Conservation (phyloP, 53 echinoderm and acorn worm species). For the Echinometra lucunter region DNA sequence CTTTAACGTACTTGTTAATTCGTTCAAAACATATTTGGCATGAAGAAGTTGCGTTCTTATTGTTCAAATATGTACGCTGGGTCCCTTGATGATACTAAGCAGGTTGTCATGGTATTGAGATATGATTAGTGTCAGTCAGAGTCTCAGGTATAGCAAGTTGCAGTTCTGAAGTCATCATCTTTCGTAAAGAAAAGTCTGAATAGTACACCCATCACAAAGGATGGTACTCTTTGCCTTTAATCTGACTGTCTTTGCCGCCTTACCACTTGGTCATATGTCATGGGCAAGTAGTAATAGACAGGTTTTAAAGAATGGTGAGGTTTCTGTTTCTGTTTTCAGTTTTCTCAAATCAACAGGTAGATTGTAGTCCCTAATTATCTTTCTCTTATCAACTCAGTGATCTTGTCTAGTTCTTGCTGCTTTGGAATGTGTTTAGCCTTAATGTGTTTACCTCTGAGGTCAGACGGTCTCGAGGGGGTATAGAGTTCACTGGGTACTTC, state of each 20-base stretch:
- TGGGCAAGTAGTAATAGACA: conserved; percentile 66
- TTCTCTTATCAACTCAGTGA: conserved; percentile 62
- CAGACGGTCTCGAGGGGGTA: conserved; percentile 59
- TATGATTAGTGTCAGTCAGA: conserved; percentile 68
- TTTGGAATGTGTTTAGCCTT: conserved; percentile 68
- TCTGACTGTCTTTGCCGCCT: conserved; percentile 58
- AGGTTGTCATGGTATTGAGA: conserved; percentile 73
- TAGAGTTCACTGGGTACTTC: conserved; percentile 60
- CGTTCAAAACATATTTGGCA: conserved; percentile 77
- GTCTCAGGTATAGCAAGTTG: conserved; percentile 72
- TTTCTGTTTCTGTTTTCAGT: conserved; percentile 65
- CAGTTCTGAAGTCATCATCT: conserved; percentile 64
- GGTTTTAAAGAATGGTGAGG: conserved; percentile 67
- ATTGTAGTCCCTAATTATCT: conserved; percentile 76
- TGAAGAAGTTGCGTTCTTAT: conserved; percentile 72
- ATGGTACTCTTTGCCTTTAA: conserved; percentile 67
- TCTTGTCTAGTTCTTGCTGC: conserved; percentile 65
- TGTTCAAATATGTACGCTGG: conserved; percentile 72
- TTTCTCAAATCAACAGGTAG: conserved; percentile 64
- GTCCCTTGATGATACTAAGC: conserved; percentile 77
- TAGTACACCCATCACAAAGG: conserved; percentile 67
- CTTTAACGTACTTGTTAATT: too few relatives aligned
- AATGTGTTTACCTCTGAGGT: conserved; percentile 57
- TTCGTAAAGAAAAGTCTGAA: conserved; percentile 67
- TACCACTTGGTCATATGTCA: conserved; percentile 69